phyloP scores from a whole-genome alignment of 1,140 invertebrate species.

The Listronotus bonariensis region DNA sequence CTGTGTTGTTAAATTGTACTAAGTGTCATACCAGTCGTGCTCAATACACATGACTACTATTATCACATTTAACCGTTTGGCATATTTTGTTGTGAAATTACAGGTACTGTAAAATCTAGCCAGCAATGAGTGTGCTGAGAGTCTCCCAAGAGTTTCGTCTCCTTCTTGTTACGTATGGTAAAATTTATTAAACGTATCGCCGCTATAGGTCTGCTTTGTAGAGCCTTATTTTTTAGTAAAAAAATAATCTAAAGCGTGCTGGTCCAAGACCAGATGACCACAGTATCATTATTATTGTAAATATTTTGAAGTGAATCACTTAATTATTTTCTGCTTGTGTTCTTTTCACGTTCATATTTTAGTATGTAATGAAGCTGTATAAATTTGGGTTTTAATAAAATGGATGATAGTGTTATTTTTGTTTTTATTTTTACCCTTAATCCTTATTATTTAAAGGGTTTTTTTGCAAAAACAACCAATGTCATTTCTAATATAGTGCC shows the following conservation, averaged over 20 bases:
- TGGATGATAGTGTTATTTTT: constrained; percentile 54
- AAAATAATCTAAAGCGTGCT: constrained; percentile 46
- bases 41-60: constrained; percentile 56
- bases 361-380: constrained; percentile 54
- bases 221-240: constrained; percentile 49
- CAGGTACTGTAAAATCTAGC: constrained; percentile 15
- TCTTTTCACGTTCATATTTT: constrained; percentile 57
- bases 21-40: constrained; percentile 55
- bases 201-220: constrained; percentile 48
- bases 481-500: too few species aligned
- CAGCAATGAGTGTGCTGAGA: constrained; percentile 33
- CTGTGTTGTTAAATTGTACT: constrained; percentile 58
- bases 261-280: constrained; percentile 55
- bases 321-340: constrained; percentile 55
- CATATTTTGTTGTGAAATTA: constrained; percentile 47
- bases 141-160: constrained; percentile 20
- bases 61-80: constrained; percentile 53
- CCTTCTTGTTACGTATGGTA: constrained; percentile 11
- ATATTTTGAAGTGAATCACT: constrained; percentile 57
- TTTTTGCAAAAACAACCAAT: too few species aligned
- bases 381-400: constrained; percentile 58
- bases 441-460: too few species aligned
- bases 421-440: constrained; percentile 13
- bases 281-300: constrained; percentile 57
- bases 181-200: constrained; percentile 20